Conservation (phyloP, 2,888 invertebrate genomes). For the Formica aserva region DNA sequence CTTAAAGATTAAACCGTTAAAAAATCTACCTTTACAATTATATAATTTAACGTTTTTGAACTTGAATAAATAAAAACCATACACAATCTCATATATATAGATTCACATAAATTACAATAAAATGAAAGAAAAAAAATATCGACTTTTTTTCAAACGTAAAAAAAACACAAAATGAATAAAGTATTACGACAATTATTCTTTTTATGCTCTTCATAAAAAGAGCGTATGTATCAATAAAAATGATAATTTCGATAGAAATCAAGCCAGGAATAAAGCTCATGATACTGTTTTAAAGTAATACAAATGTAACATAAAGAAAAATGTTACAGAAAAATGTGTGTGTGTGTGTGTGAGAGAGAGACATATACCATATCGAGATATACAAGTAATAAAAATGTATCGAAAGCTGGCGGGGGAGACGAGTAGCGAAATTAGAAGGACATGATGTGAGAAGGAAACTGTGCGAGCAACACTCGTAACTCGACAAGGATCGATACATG, state of each 20-base stretch:
- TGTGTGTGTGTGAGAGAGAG: neutral
- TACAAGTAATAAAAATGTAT: neutral
- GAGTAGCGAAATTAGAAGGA: constrained; percentile 25
- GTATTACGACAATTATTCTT: neutral
- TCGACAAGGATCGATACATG: constrained; percentile 43
- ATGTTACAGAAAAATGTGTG: neutral
- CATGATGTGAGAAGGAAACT: neutral
- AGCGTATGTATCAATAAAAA: neutral
- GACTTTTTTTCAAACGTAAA: neutral
- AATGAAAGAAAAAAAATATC: neutral
- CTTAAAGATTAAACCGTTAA: neutral
- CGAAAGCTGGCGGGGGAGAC: neutral
- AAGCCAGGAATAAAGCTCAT: neutral
- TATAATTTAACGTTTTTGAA: neutral
- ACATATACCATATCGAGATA: neutral
- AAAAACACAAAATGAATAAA: neutral
- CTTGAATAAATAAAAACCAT: neutral
- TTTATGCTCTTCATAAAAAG: neutral
- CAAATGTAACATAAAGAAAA: neutral
- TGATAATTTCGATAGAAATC: neutral
- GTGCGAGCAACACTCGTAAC: neutral
- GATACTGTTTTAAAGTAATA: neutral
- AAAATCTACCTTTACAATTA: neutral
- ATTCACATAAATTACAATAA: neutral
- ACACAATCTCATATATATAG: neutral